phyloP scores from a whole-genome alignment of 2,113 vertebrate species.

The Lycocorax pyrrhopterus region DNA sequence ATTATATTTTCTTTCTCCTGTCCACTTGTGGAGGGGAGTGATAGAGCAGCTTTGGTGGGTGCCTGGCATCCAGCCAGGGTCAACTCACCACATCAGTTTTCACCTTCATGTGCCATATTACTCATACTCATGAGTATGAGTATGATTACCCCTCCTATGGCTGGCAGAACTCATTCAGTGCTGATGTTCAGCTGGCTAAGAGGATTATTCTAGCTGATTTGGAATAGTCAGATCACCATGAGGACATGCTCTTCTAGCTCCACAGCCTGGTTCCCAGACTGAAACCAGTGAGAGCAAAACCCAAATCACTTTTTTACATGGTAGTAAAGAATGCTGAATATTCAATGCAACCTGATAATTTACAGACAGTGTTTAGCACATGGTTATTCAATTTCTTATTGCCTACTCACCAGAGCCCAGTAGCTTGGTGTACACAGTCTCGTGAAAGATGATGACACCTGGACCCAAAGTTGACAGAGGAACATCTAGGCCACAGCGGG shows the following conservation, averaged over 20 bases:
- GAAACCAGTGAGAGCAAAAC: not conserved
- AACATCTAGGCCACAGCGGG: slow-evolving; percentile 94
- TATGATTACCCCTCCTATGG: not conserved
- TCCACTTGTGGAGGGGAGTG: not conserved
- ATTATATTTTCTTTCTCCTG: not conserved
- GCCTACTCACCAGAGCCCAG: slow-evolving; percentile 89
- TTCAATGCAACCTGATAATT: not conserved
- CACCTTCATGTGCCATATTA: not conserved
- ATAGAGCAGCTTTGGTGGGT: not conserved
- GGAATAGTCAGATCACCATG: not conserved
- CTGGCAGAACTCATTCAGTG: not conserved
- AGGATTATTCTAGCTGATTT: not conserved
- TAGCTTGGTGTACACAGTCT: slow-evolving; percentile 96
- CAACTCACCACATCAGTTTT: not conserved
- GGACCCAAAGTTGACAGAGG: slow-evolving; percentile 95
- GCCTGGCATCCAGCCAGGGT: too few species aligned
- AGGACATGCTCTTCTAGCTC: not conserved
- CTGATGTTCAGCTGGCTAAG: not conserved
- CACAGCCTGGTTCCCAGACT: not conserved
- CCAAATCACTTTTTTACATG: not conserved
- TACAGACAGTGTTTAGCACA: not conserved
- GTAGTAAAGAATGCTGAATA: not conserved
- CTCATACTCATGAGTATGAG: not conserved
- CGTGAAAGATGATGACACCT: slow-evolving; percentile 96
- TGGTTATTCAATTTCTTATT: not conserved